Base-by-base conservation (phyloP, 2,797 vertebrate genomes). In the Sebastes melanostomus region DNA sequence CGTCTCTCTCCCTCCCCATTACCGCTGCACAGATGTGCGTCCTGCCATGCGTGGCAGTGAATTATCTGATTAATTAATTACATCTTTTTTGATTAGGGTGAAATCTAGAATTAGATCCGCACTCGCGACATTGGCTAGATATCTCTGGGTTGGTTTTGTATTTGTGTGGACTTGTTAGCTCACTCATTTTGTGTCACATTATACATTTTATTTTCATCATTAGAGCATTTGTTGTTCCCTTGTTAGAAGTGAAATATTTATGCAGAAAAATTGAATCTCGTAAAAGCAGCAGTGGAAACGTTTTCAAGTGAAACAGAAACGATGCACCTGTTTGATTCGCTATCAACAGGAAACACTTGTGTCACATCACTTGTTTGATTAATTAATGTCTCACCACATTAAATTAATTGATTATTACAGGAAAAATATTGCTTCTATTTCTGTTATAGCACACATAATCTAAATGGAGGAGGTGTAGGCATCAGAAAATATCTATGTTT, bases 21-120 rank as follows among this genome's bases (percentile, higher is more conserved):
- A 89, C 91, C 50, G 52, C 87, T 68, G 91, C 93, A 93, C 93
- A 94, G 93, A 95, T 95, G 94, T 93, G 91, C 90, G 88, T 89
- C 92, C 93, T 74, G 92, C 92, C 92, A 93, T 92, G 91, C 94
- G 77, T 94, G 92, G 90, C 92, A 92, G 89, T 85, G 91, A 93
- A 95, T 95, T 94, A 95, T 93, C 93, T 92, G 94, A 95, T 95
- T 95, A 95, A 95, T 95, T 96, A 93, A 95, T 95, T 93, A 95
- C 93, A 94, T 94, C 91, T 93, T 95, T 93, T 92, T 92, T 93
- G 90, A 94, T 93, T 92, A 93, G 91, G 91, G 90, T 94, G 93
- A 94, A 95, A 94, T 95, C 91, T 87, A 89, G 92, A 93, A 94
- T 95, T 94, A 94, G 92, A 93, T 88, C 84, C 77, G 32, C 87